Conservation (phyloP, 2,797 vertebrate genomes). For the Sciurus carolinensis region DNA sequence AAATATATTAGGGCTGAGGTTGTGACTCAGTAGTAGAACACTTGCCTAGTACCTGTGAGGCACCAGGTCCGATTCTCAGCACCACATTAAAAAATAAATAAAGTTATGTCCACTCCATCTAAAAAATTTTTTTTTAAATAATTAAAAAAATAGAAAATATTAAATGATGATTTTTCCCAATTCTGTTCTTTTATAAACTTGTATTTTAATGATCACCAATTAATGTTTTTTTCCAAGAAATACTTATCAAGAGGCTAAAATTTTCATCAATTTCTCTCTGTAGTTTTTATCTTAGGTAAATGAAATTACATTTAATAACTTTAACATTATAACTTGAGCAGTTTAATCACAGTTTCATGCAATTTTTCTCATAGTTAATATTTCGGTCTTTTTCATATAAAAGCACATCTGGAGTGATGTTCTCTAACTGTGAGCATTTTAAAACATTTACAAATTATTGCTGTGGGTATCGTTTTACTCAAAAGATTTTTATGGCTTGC, state of each 20-base stretch:
- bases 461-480: not conserved
- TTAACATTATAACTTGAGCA: not conserved
- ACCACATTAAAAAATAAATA: no score
- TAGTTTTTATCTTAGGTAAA: not conserved
- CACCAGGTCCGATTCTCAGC: no score
- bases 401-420: not conserved
- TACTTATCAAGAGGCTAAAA: not conserved
- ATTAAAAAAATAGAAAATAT: no score
- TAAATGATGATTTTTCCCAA: not conserved
- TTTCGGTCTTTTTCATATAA: not conserved
- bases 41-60: no score
- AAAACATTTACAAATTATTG: not conserved
- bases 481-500: not conserved
- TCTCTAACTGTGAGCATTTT: not conserved
- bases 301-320: slow-evolving; percentile 26
- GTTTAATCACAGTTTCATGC: not conserved
- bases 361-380: not conserved
- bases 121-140: no score
- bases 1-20: not conserved
- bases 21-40: no score
- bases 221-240: not conserved
- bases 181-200: slow-evolving; percentile 1
- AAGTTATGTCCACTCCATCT: no score
- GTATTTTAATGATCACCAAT: not conserved
- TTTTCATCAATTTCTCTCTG: not conserved